Evolutionary conservation across 1,140 invertebrate species (phyloP).

Genomic region (Ips nitidus): DNA sequence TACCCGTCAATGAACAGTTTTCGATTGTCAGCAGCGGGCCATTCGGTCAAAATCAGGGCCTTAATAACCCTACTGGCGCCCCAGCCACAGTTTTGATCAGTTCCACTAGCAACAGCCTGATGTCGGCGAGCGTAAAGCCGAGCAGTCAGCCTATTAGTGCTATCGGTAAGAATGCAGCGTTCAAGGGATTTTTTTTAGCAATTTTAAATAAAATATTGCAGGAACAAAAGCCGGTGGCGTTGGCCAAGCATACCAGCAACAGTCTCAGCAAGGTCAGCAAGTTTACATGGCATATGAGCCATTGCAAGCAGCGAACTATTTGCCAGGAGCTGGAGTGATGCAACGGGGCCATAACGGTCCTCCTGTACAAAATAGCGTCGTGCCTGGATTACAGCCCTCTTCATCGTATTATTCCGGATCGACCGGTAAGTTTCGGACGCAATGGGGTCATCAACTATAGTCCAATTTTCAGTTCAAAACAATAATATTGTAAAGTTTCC

Average conservation of each 20-base stretch:
- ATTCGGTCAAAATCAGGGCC: constrained; percentile 76
- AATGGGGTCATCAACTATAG: no score
- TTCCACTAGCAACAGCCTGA: constrained; percentile 82
- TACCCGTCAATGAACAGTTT: constrained; percentile 67
- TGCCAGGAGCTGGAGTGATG: constrained; percentile 49
- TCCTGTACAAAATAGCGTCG: constrained; percentile 50
- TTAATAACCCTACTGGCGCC: constrained; percentile 68
- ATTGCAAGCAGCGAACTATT: constrained; percentile 48
- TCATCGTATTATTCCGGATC: constrained; percentile 52
- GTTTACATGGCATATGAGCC: constrained; percentile 51
- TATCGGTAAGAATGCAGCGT: constrained; percentile 61
- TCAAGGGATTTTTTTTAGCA: neutral
- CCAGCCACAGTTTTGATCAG: constrained; percentile 79
- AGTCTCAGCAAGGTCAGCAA: constrained; percentile 51
- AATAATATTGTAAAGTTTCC: no score
- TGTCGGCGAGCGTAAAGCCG: constrained; percentile 87
- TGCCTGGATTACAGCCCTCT: constrained; percentile 48
- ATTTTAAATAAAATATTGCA: constrained; percentile 23
- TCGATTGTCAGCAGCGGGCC: constrained; percentile 61
- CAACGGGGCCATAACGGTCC: constrained; percentile 48
- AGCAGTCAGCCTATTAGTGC: constrained; percentile 80
- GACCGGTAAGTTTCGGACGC: constrained; percentile 41
- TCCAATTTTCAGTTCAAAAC: no score
- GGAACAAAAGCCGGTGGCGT: constrained; percentile 52
- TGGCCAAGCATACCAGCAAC: constrained; percentile 51